Base-by-base conservation (phyloP, 92 coral and sea anemone species). In the Porites cylindrica region DNA sequence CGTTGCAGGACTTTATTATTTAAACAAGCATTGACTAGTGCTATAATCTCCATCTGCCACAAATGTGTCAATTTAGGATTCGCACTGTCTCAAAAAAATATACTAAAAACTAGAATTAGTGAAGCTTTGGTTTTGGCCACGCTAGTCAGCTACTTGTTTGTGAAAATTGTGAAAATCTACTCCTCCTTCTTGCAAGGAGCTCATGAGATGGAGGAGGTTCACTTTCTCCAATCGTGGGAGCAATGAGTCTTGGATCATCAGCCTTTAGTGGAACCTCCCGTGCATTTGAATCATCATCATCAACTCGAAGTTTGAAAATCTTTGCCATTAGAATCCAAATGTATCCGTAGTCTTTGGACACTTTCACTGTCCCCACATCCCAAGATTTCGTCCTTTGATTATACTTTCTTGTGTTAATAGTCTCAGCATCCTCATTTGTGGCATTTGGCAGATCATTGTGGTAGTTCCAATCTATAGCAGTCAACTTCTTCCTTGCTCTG, bases 401-500 rank as follows among this genome's bases (percentile, higher is more conserved):
- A 63, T 86, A 82, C 64, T 86, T 91, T n/a, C 91, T 69, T 13
- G 91, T 80, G 51, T 75, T 71, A 10, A 26, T 19, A 11, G 58
- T 26, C 76, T 91, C 91, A 1, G 85, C 90, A 21, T 73, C 59
- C 66, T 32, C 77, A 21, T 74, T 72, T 47, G 72, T 79, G 38
- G 78, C 81, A 53, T 64, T 18, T 29, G 90, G 90, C 43, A 79
- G 77, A 50, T 90, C 66, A 8, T 52, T 7, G 76, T 90, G 93
- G 59, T 56, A 85, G 59, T 90, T 90, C 90, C 93, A 90, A 32
- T 90, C 90, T 10, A 90, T 85, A 1, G 79, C 90, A 14, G 90
- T 69, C 8, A 85, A 29, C 72, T 85, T 85, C 77, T 90, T 90
- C 50, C 93, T 80, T 10, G 85, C 88, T 56, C 82, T 85, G 83